phyloP scores from a whole-genome alignment of 1,140 invertebrate species.

The Drosophila parvula region DNA sequence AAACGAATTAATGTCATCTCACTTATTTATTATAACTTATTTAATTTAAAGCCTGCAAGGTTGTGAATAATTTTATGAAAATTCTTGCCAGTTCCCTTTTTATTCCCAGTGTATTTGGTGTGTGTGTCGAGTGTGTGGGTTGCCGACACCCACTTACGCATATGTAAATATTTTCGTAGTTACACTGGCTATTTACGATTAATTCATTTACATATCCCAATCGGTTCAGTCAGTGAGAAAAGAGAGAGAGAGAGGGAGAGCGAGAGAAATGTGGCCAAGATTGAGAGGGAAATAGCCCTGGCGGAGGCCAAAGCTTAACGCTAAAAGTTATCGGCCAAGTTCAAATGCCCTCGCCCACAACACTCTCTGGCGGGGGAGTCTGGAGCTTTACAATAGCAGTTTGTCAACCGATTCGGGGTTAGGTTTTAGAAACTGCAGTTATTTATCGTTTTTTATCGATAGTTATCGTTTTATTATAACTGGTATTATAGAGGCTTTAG shows the following conservation, averaged over 20 bases:
- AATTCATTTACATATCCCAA: conserved; percentile 51
- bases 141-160: conserved; percentile 51
- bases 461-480: neutral
- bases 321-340: conserved; percentile 48
- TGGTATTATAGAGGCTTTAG: neutral
- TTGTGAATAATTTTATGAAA: no score
- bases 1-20: no score
- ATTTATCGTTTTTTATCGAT: neutral
- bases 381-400: neutral
- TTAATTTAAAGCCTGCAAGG: no score
- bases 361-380: neutral
- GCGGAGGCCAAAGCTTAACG: conserved; percentile 30
- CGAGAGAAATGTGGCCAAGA: neutral
- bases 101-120: conserved; percentile 18
- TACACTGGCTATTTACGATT: conserved; percentile 48
- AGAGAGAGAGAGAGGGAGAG: neutral
- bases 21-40: no score
- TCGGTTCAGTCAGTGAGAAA: conserved; percentile 7
- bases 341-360: conserved; percentile 20
- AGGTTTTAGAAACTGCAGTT: neutral
- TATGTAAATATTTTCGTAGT: conserved; percentile 68
- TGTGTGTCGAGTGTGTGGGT: conserved; percentile 28
- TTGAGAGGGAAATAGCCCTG: conserved; percentile 16
- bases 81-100: no score
- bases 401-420: neutral